Evolutionary conservation across 2,113 vertebrate genomes (phyloP).

Genomic region (Tragulus kanchil): DNA sequence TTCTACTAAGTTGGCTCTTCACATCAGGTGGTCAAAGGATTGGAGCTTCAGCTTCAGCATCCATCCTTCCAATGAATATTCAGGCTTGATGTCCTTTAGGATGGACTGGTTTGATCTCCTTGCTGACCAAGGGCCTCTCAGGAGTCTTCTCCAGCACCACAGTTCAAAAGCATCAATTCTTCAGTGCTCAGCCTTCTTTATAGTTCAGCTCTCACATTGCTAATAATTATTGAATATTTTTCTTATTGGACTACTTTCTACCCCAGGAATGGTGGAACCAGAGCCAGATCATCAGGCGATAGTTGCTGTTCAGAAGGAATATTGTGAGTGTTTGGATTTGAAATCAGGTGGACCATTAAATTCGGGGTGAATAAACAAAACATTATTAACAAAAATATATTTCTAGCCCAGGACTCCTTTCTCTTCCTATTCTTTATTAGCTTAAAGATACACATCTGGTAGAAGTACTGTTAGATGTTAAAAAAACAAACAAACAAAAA

Average conservation of each 20-base stretch:
- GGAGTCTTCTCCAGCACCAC: not conserved
- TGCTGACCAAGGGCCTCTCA: not conserved
- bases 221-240: not conserved
- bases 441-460: not conserved
- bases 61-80: not conserved
- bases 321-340: not conserved
- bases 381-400: not conserved
- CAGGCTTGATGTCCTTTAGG: not conserved
- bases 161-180: not conserved
- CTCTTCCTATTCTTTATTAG: not conserved
- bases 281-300: rapidly evolving
- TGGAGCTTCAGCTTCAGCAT: not conserved
- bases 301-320: not conserved
- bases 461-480: not conserved
- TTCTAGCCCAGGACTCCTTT: not conserved
- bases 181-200: not conserved
- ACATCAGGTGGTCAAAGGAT: not conserved
- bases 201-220: not conserved
- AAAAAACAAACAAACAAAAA: not conserved
- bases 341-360: not conserved
- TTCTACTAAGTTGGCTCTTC: not conserved
- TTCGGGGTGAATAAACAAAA: not conserved
- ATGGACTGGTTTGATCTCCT: not conserved
- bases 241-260: not conserved
- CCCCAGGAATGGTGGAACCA: too few relatives aligned